Percentiles rank a stretch among this genome's conserved stretches.
Conservation (phyloP, 2,797 vertebrate genomes). For the Tragelaphus eurycerus region DNA sequence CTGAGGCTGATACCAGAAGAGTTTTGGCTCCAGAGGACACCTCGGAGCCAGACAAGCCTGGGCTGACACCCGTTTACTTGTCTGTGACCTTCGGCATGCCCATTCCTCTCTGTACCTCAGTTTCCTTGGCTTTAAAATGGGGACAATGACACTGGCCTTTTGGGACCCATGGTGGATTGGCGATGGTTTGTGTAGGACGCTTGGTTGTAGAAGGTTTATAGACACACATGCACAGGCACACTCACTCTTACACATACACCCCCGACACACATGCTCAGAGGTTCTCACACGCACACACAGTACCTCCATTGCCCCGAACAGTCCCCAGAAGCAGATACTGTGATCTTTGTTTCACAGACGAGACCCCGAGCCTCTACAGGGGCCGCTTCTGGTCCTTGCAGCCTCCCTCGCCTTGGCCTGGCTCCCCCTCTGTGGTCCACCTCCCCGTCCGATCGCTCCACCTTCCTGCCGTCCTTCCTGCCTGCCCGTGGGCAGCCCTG, state of each 20-base stretch:
- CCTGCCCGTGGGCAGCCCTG: no score
- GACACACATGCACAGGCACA: fast-evolving
- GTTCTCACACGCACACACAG: background rate
- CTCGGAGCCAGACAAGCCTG: background rate
- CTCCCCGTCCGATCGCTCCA: fast-evolving
- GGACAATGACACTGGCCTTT: background rate
- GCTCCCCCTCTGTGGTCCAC: background rate
- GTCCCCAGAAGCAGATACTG: fast-evolving
- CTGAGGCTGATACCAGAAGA: background rate
- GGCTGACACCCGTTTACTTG: background rate
- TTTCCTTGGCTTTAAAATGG: background rate
- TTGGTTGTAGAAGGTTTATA: fast-evolving
- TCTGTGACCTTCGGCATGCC: background rate
- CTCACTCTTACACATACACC: fast-evolving
- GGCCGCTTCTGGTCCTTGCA: background rate
- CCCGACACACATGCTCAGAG: background rate
- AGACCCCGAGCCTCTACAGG: background rate
- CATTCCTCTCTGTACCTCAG: background rate
- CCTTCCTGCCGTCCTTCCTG: background rate
- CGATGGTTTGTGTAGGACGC: no score
- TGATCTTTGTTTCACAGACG: fast-evolving
- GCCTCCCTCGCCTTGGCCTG: background rate
- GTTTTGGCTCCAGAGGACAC: background rate
- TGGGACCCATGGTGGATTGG: background rate
- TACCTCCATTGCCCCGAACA: background rate